Conservation (phyloP, 1,140 invertebrate genomes). For the Drosophila orena region DNA sequence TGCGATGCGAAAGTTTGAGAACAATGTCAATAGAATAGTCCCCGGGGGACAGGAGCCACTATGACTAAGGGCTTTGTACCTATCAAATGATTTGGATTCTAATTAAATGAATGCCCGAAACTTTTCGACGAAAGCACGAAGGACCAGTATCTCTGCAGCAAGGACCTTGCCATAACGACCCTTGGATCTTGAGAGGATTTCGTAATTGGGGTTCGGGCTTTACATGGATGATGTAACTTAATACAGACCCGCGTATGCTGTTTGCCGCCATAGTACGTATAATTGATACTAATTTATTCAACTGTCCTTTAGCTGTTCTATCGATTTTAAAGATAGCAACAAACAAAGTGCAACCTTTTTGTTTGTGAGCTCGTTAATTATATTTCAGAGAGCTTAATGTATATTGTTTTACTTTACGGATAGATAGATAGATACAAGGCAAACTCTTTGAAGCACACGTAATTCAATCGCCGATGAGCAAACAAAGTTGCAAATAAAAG, state of each 20-base stretch:
- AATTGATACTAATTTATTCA: constrained; percentile 6
- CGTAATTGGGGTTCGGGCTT: constrained; percentile 33
- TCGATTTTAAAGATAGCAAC: not conserved
- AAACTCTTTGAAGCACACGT: not conserved
- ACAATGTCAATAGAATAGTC: constrained; percentile 55
- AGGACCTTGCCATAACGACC: constrained; percentile 16
- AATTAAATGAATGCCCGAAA: constrained; percentile 53
- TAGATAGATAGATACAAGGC: not conserved
- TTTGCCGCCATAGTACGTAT: not conserved
- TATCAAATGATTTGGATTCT: constrained; percentile 56
- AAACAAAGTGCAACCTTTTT: not conserved
- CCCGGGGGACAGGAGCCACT: constrained; percentile 43
- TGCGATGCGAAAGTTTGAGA: constrained; percentile 28
- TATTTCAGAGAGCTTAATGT: not conserved
- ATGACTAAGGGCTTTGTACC: constrained; percentile 53
- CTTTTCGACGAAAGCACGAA: constrained; percentile 13
- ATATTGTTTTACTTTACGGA: not conserved
- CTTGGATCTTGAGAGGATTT: constrained; percentile 27
- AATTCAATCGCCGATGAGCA: constrained; percentile 15
- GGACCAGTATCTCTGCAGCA: constrained; percentile 8
- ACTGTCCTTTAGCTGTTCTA: not conserved
- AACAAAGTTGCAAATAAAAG: constrained; percentile 16
- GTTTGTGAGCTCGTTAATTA: not conserved
- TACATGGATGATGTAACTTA: constrained; percentile 41
- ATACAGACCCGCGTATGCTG: constrained; percentile 2